phyloP scores from a whole-genome alignment of 2,113 vertebrate genomes.

The Cercopithecus mona region DNA sequence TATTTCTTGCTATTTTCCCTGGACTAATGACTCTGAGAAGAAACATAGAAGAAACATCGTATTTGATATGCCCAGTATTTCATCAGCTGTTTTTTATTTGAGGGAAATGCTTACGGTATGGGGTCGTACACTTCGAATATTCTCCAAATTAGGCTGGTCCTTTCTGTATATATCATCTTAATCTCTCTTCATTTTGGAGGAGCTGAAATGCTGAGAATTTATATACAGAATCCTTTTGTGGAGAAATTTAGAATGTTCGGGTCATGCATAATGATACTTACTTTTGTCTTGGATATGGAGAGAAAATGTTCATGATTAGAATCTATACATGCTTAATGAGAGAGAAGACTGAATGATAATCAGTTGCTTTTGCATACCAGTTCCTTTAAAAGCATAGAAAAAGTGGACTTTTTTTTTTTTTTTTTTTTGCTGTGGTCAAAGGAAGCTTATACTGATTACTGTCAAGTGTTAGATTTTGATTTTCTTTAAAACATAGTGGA shows the following conservation, averaged over 20 bases:
- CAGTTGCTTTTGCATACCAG: not conserved
- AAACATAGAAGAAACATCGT: not conserved
- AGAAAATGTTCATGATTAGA: not conserved
- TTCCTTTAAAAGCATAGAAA: not conserved
- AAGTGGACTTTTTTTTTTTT: not conserved
- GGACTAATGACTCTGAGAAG: not conserved
- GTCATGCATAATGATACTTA: not conserved
- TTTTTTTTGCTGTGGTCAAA: not conserved
- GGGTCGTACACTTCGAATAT: not conserved
- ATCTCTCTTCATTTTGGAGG: not conserved
- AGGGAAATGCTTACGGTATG: not conserved
- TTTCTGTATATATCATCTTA: not conserved
- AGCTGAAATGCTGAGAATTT: not conserved
- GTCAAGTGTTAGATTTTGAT: constrained; percentile 20
- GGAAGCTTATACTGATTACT: not conserved
- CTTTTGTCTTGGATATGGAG: not conserved
- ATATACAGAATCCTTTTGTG: not conserved
- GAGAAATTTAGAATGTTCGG: not conserved
- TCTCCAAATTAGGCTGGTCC: not conserved
- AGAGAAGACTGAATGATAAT: not conserved
- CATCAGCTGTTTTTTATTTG: not conserved
- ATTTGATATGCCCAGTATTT: not conserved
- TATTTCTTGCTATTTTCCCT: not conserved
- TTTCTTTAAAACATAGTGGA: constrained; percentile 22
- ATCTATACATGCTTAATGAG: not conserved